Evolutionary conservation across 2,113 vertebrate genomes (phyloP).

Genomic region (Etheostoma cragini): DNA sequence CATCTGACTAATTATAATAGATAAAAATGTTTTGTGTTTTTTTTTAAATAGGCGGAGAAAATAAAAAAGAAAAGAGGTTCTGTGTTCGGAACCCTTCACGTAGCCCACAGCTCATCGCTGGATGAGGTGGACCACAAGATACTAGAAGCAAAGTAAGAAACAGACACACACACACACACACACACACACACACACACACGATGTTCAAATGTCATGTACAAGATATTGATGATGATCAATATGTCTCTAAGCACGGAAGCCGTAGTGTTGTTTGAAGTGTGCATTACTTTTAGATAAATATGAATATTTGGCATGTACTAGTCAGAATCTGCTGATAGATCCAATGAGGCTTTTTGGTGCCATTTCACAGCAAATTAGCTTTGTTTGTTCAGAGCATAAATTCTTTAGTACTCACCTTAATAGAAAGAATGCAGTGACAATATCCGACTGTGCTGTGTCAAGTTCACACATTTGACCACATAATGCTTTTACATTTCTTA

Average conservation of each 20-base stretch:
- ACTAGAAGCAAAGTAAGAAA: constrained; percentile 96
- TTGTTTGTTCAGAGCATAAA: background rate
- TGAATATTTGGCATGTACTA: background rate
- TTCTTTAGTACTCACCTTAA: background rate
- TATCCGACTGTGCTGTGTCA: background rate
- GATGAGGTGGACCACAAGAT: constrained; percentile 99
- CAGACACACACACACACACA: background rate
- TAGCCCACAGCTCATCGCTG: constrained; percentile 97
- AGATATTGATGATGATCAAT: background rate
- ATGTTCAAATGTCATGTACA: too few species aligned
- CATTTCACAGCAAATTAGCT: background rate
- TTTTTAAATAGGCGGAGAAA: constrained; percentile 91
- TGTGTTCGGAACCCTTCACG: constrained; percentile 96
- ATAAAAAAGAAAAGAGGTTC: constrained; percentile 98
- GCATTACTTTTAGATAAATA: background rate
- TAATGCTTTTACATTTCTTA: background rate
- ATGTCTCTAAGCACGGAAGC: too few species aligned
- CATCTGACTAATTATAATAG: too few species aligned
- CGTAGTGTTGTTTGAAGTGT: background rate
- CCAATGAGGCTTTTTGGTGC: background rate
- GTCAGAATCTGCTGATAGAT: background rate
- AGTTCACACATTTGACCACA: background rate
- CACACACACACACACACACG: too few species aligned
- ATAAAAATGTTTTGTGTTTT: background rate
- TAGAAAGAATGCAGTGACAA: background rate